Base-by-base conservation (phyloP, 1,140 invertebrate species). In the Macrobrachium rosenbergii region DNA sequence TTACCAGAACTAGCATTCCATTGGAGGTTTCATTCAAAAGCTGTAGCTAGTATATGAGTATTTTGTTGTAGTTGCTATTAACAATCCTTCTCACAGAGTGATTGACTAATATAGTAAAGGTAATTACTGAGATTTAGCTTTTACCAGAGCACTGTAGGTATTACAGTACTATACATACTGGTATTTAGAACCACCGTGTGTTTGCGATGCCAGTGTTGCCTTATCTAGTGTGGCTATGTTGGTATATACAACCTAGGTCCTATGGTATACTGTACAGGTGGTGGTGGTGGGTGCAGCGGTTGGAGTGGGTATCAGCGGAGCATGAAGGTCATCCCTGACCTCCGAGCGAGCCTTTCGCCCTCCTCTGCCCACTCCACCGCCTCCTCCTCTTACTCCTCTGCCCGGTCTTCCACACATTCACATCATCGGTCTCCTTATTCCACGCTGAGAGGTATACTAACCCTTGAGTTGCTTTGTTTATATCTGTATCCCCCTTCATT, bases 271-370 rank as follows among this genome's bases (percentile, higher is more conserved):
- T 83, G 75, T 37, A 83, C 82, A 83, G 85, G 86, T 85, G 83
- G 83, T 88, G 86, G 86, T 88, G 80, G 86, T 88, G 87, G 87
- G 62, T 85, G 83, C 62, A 82, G 83, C 63, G 88, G 88, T 28
- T 89, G 88, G 88, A 89, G 88, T 89, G 88, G 88, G 62, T 89
- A 89, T 78, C 88, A 89, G 58, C 78, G 88, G 60, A 79, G 88
- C 67, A 83, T 89, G 75, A 89, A 77, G 86, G 82, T 89, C 62
- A 90, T 90, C 72, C 89, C 89, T 73, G 89, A 90, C 86, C 86
- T 90, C 21, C 88, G 89, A 23, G 83, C 88, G 78, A 87, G 88
- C 83, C 81, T 89, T 75, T 83, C 89, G 43, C 87, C 83, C 73
- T 88, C 89, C 69, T 87, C 89, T 67, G 87, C 89, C 76, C 87